Evolutionary conservation across 1,140 invertebrate genomes (phyloP).

Genomic region (Vollenhovia emeryi): DNA sequence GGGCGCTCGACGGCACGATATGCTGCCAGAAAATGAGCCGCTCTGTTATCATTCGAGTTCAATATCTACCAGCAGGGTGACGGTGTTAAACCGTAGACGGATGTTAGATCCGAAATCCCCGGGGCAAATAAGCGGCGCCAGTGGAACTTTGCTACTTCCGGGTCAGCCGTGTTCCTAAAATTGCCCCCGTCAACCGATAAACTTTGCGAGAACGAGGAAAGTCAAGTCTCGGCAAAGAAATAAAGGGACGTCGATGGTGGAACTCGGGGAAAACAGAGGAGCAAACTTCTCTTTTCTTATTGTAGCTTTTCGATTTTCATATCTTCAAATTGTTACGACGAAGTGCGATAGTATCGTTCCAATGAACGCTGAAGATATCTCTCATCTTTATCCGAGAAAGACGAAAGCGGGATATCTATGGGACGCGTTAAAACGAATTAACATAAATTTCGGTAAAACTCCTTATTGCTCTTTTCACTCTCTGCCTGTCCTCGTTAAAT

Average conservation of each 20-base stretch:
- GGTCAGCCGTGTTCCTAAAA: conserved; percentile 53
- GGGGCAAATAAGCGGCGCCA: conserved; percentile 45
- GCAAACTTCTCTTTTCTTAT: conserved; percentile 52
- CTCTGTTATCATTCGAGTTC: neutral
- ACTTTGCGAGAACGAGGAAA: conserved; percentile 49
- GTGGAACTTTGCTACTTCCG: conserved; percentile 53
- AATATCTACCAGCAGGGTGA: neutral
- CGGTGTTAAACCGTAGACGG: conserved; percentile 25
- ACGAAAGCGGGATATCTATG: neutral
- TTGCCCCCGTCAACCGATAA: conserved; percentile 53
- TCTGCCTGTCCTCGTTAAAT: neutral
- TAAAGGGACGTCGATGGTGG: conserved; percentile 37
- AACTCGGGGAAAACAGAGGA: neutral
- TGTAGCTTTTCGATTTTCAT: conserved; percentile 52
- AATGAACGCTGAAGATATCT: neutral
- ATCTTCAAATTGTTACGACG: conserved; percentile 39
- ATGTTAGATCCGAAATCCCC: conserved; percentile 34
- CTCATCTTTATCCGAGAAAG: neutral
- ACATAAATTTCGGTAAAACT: neutral
- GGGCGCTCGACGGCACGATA: neutral
- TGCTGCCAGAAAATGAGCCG: neutral
- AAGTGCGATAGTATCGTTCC: conserved; percentile 33
- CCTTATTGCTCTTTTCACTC: neutral
- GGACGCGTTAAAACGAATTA: neutral
- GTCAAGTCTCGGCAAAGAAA: conserved; percentile 39